A percentile compares a stretch with the other conserved stretches of the same genome.
Conservation (phyloP, 1,140 invertebrate species). For the Lepidotrigona ventralis region DNA sequence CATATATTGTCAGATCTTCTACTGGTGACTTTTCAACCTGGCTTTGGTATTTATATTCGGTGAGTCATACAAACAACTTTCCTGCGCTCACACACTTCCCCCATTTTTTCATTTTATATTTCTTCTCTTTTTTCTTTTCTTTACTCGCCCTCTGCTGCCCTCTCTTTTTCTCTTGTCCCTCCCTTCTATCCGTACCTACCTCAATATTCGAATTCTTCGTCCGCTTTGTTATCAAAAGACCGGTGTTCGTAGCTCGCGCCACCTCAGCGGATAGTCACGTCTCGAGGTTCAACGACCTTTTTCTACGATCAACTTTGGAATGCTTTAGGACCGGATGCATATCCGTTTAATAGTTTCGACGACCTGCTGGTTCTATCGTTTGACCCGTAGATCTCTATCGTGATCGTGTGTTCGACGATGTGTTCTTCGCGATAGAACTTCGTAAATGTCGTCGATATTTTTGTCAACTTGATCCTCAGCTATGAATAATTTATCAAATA, state of each 20-base stretch:
- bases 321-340: background rate
- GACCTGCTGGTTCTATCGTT: background rate
- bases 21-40: conserved; percentile 59
- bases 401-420: background rate
- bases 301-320: background rate
- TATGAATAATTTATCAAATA: background rate
- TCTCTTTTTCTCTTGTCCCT: conserved; percentile 16
- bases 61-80: conserved; percentile 41
- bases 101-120: conserved; percentile 26
- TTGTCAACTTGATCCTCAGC: background rate
- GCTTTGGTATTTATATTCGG: conserved; percentile 67
- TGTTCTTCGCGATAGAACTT: background rate
- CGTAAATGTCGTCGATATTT: background rate
- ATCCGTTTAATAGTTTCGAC: background rate
- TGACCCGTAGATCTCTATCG: background rate
- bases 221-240: background rate
- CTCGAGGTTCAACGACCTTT: conserved; percentile 41
- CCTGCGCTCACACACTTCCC: conserved; percentile 9
- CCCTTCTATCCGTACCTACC: conserved; percentile 24
- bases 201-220: conserved; percentile 55
- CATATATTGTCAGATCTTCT: conserved; percentile 39
- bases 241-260: background rate
- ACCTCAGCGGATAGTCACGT: conserved; percentile 2
- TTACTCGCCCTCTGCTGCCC: background rate
- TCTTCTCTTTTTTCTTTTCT: background rate